Conservation (phyloP, 2,888 invertebrate genomes). For the Periphyllus acericola region DNA sequence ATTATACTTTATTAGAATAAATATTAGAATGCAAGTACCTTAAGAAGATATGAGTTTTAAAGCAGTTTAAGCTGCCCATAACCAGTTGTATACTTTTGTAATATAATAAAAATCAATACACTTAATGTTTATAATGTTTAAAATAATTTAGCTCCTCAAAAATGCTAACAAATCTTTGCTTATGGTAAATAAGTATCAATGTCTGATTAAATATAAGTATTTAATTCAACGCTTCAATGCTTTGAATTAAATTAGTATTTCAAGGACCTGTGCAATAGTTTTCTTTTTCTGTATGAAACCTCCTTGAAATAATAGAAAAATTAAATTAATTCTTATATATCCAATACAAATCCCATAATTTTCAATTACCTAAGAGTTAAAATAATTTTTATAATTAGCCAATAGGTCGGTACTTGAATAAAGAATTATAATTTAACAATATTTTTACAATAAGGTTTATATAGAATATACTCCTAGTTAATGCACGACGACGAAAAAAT, state of each 20-base stretch:
- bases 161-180: not conserved
- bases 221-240: constrained; percentile 35
- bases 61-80: not conserved
- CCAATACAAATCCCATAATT: not conserved
- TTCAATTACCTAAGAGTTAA: not conserved
- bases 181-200: not conserved
- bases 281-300: constrained; percentile 40
- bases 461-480: no score
- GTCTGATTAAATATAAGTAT: constrained; percentile 25
- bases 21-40: not conserved
- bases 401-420: not conserved
- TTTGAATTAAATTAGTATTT: constrained; percentile 45
- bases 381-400: not conserved
- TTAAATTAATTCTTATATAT: not conserved
- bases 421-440: no score
- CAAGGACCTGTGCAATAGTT: constrained; percentile 30
- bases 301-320: constrained; percentile 13
- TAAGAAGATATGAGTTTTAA: no score
- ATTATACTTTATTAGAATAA: not conserved
- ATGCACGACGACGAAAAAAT: no score
- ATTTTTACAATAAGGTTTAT: no score
- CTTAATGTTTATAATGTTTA: not conserved
- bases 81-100: not conserved
- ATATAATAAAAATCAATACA: not conserved
- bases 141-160: not conserved